phyloP scores from a whole-genome alignment of 2,888 invertebrate species.

The Dolomedes plantarius region DNA sequence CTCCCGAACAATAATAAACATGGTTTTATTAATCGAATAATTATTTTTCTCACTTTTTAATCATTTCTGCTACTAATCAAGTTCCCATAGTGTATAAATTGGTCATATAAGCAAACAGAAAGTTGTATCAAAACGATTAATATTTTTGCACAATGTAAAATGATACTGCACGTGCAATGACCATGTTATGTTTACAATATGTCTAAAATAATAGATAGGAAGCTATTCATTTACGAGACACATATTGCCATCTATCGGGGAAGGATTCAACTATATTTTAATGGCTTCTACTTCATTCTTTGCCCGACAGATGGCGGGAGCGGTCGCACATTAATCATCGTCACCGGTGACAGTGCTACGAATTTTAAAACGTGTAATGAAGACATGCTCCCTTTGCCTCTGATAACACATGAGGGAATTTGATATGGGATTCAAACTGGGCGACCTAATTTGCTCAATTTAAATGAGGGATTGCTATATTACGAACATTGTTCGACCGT shows the following conservation, averaged over 20 bases:
- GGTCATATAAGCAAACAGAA: no score
- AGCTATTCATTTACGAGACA: neutral
- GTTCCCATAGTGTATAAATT: no score
- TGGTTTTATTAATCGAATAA: no score
- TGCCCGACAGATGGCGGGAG: slow-evolving; percentile 44
- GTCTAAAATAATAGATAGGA: neutral
- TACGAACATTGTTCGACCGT: slow-evolving; percentile 55
- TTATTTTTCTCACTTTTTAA: no score
- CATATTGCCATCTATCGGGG: slow-evolving; percentile 24
- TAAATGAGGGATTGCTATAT: slow-evolving; percentile 43
- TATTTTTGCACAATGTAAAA: no score
- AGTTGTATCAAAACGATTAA: no score
- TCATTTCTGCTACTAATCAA: no score
- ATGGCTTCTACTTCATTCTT: neutral
- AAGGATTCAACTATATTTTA: neutral
- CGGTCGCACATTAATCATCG: slow-evolving; percentile 61
- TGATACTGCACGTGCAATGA: no score
- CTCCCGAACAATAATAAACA: no score
- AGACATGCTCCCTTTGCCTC: slow-evolving; percentile 50
- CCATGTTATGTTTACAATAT: neutral
- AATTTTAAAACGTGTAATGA: slow-evolving; percentile 68
- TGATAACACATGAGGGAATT: slow-evolving; percentile 59
- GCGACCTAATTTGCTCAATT: slow-evolving; percentile 53
- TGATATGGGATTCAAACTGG: slow-evolving; percentile 59
- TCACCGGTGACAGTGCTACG: slow-evolving; percentile 57